A percentile compares a stretch with the other conserved stretches of the same genome.
Conservation (phyloP, 2,888 invertebrate genomes). For the Nomada ferruginata region DNA sequence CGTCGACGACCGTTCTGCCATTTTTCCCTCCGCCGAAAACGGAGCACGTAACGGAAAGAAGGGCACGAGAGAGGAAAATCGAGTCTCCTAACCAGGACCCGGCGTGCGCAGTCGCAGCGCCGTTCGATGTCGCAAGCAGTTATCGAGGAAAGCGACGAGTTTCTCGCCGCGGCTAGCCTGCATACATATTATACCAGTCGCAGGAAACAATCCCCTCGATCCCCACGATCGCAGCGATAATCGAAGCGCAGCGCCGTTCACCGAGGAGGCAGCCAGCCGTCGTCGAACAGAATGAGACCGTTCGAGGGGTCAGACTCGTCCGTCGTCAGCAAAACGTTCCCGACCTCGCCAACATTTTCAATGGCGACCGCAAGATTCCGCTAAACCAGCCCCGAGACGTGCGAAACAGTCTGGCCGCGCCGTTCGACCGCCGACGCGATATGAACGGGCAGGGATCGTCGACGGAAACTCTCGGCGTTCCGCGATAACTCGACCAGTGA, state of each 20-base stretch:
- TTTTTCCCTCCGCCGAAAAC: conserved; percentile 16
- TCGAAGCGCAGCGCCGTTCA: background rate
- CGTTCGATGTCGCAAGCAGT: conserved; percentile 75
- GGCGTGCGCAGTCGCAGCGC: conserved; percentile 71
- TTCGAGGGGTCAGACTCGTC: background rate
- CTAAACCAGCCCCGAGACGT: background rate
- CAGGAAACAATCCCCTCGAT: conserved; percentile 9
- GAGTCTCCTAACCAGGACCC: conserved; percentile 56
- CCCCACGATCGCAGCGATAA: conserved; percentile 15
- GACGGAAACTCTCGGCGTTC: too few relatives aligned
- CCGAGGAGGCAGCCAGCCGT: background rate
- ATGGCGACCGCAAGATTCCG: too few relatives aligned
- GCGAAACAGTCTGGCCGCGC: too few relatives aligned
- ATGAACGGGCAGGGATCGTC: background rate
- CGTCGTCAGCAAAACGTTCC: background rate
- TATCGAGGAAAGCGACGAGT: conserved; percentile 74
- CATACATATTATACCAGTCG: conserved; percentile 45
- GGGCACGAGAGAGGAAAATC: conserved; percentile 40
- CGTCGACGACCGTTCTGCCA: conserved; percentile 25
- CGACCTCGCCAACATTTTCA: too few relatives aligned
- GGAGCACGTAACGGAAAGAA: conserved; percentile 34
- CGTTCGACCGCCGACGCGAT: too few relatives aligned
- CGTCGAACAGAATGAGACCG: background rate
- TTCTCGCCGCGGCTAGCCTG: conserved; percentile 73
- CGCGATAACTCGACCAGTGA: too few relatives aligned